A percentile compares a stretch with the other conserved stretches of the same genome.
Evolutionary conservation across 2,113 vertebrate species (phyloP).

Genomic region (Baryphthengus martii): DNA sequence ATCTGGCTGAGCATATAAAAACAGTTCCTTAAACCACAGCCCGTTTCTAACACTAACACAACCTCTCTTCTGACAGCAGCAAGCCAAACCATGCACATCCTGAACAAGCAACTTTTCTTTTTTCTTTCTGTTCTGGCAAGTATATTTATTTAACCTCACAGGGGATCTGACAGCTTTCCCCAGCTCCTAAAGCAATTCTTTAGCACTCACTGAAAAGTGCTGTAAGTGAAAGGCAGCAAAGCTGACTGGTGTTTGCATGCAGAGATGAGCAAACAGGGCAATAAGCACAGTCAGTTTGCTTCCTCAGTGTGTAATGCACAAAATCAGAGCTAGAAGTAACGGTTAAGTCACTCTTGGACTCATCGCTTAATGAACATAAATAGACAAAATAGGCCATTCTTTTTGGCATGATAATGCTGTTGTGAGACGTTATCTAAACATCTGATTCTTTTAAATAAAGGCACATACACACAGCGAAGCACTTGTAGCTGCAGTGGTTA

Average conservation of each 20-base stretch:
- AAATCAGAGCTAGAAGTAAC: constrained; percentile 17
- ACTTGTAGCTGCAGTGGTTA: background rate
- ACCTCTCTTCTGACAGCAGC: constrained; percentile 43
- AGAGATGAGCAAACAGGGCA: constrained; percentile 1
- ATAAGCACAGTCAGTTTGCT: background rate
- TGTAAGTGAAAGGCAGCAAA: constrained; percentile 58
- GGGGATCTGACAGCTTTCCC: constrained; percentile 75
- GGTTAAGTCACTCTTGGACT: constrained; percentile 6
- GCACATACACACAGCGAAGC: background rate
- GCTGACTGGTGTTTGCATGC: constrained; percentile 40
- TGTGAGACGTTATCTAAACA: constrained; percentile 18
- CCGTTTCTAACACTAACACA: background rate
- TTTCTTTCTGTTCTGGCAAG: constrained; percentile 65
- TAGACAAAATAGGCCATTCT: background rate
- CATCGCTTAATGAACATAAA: constrained; percentile 32
- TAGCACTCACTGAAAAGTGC: constrained; percentile 70
- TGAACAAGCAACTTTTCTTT: constrained; percentile 61
- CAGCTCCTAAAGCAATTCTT: constrained; percentile 72
- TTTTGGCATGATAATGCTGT: background rate
- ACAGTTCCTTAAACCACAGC: background rate
- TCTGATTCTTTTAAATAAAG: constrained; percentile 24
- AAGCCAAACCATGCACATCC: constrained; percentile 52
- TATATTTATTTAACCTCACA: constrained; percentile 70
- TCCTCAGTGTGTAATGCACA: background rate
- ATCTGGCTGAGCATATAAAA: background rate